Evolutionary conservation across 2,888 invertebrate genomes (phyloP), one percentile per base, ranked within the genome.

Genomic region (Aricia artaxerxes): DNA sequence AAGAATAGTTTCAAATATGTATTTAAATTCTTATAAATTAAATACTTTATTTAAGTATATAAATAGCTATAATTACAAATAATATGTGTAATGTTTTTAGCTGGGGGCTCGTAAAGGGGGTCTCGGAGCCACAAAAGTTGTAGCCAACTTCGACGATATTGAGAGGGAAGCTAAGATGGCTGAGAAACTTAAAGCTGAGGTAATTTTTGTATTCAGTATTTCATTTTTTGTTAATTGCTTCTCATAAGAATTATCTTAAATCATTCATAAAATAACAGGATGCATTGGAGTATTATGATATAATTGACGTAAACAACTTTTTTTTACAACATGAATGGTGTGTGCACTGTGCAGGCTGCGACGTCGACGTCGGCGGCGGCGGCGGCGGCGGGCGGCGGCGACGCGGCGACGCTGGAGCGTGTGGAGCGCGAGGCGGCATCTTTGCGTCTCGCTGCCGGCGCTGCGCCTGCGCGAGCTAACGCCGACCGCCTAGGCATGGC

Each of bases 401-500:
- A 83, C 85, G 77, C 78, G 77, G 93, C 94, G 75, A 92, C 92
- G 61, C 84, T 93, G 73, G 91, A 91, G 85, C 89, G 90, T 57
- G 94, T 93, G 81, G 95, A 96, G 87, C 96, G 97, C 86, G 97
- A 98, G 86, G 96, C 96, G 85, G 96, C 96, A 5, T 96, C 96
- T 81, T 95, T 96, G 87, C 95, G 96, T 77, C 92, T 97, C 82
- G 97, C 98, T 11, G 98, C 98, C 93, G 96, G 97, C 88, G 97
- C 96, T 96, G 82, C 96, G 96, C 82, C 76, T 13, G 96, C 77
- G 49, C 81, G 82, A 78, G 78, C 97, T 83, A 97, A 98, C 90
- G 95, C 97, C 85, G 99, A 99, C 91, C 95, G 99, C 78, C 96
- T 99, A 76, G 99, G 99, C 85, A 99, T 99, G 98, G 99, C 98